These are phyloP conservation scores for Hypsibius dujardini DNA, from an alignment of 1,140 invertebrate species.

Conservation along the genomic window DNA sequence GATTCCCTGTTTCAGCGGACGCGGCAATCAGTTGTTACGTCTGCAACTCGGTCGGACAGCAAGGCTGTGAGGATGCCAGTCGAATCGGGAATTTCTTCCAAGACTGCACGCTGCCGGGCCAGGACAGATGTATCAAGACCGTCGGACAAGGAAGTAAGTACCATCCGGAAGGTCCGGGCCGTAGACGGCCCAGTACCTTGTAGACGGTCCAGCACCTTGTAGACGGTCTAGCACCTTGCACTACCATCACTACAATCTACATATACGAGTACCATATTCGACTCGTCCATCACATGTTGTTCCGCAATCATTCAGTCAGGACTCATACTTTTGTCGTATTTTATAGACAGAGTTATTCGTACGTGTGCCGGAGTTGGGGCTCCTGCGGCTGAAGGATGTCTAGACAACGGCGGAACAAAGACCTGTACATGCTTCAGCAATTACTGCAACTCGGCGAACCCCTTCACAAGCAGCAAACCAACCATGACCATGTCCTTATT, in stretches of 20 bases:
- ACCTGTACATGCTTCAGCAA: slow-evolving; percentile 1
- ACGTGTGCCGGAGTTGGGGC: slow-evolving; percentile 3
- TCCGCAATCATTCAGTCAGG: neutral
- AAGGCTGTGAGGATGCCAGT: slow-evolving; percentile 4
- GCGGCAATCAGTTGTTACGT: neutral
- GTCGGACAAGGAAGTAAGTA: slow-evolving; percentile 1
- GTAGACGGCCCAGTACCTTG: neutral
- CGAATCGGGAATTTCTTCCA: neutral
- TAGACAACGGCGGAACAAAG: neutral
- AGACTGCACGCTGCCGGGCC: neutral
- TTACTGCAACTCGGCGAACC: neutral
- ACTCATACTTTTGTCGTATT: neutral
- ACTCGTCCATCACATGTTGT: neutral
- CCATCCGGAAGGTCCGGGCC: neutral
- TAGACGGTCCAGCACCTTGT: neutral
- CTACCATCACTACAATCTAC: too few relatives aligned
- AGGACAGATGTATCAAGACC: neutral
- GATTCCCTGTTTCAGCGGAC: neutral
- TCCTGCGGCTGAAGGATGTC: neutral
- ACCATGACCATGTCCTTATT: neutral
- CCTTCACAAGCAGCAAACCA: neutral
- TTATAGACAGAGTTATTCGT: neutral
- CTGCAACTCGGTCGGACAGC: neutral
- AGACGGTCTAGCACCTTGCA: too few relatives aligned
- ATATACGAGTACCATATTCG: too few relatives aligned